Base-by-base conservation (phyloP, 2,888 invertebrate genomes). In the Amiota communis region DNA sequence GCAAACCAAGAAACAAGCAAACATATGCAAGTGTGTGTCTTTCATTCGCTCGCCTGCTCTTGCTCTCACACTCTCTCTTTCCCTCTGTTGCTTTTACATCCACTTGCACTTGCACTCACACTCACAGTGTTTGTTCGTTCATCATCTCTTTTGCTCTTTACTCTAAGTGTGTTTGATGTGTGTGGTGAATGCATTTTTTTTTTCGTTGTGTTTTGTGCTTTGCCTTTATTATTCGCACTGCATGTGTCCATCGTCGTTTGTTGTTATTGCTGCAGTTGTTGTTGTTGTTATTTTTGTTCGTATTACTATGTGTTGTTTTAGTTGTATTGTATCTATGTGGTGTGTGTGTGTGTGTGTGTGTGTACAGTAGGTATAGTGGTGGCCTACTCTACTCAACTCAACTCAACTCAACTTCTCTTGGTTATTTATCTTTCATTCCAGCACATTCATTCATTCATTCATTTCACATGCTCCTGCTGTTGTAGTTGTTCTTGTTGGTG, bases 401-500 rank as follows among this genome's bases (percentile, higher is more conserved):
- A 23, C 23, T 23, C 2, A 23, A 23, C 23, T 49, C 15, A 13
- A 17, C 13, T 46, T 61, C n/a, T 17, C 63, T 53, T 71, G 77
- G 71, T 47, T 77, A 73, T 74, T 74, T 74, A 74, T 73, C 74
- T 75, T 78, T 75, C 74, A 76, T 77, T 77, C 74, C 73, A 77
- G 56, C 71, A 59, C 59, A 59, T 70, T 74, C 75, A 56, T 71
- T 70, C 73, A 72, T 67, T 23, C 68, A 70, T 64, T 71, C 65
- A 74, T 74, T 75, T 75, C 78, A 78, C 78, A 80, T 76, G 71
- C 65, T 75, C 13, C 46, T 79, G 71, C 71, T 74, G 71, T 70
- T 78, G 72, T n/a, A n/a, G n/a, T n/a, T n/a, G n/a, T n/a, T n/a
- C n/a, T 74, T 80, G 71, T 75, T 80, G 73, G 74, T 80, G 72